These are phyloP conservation scores for Physella acuta DNA, from an alignment of 1,140 invertebrate genomes.

Conservation along the genomic window DNA sequence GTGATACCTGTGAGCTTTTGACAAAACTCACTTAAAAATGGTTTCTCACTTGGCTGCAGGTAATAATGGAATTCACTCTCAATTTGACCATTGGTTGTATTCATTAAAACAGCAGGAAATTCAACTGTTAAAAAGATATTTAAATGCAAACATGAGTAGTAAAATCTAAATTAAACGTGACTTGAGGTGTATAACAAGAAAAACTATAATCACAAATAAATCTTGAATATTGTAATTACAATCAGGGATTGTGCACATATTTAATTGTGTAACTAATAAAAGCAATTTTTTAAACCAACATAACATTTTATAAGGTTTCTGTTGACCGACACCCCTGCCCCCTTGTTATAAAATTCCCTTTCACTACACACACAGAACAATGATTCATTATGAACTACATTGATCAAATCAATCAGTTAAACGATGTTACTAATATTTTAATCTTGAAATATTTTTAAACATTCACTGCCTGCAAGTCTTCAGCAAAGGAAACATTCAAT, in stretches of 20 bases:
- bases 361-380: too few species aligned
- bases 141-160: not conserved
- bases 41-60: conserved; percentile 54
- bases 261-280: not conserved
- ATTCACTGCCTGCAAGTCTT: too few species aligned
- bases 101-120: conserved; percentile 57
- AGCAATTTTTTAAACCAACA: too few species aligned
- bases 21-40: conserved; percentile 55
- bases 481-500: too few species aligned
- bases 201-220: not conserved
- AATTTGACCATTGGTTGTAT: conserved; percentile 46
- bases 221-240: not conserved
- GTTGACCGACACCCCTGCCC: too few species aligned
- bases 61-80: conserved; percentile 56
- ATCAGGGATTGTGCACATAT: not conserved
- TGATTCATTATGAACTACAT: too few species aligned
- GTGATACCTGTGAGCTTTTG: conserved; percentile 56
- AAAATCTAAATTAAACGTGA: not conserved
- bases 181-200: not conserved
- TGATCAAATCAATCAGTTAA: too few species aligned
- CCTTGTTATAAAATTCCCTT: too few species aligned
- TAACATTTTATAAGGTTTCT: too few species aligned
- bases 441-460: too few species aligned
- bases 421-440: too few species aligned
- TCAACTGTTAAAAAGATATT: conserved; percentile 49